Evolutionary conservation across 2,888 invertebrate species (phyloP).

Genomic region (Hetaerina titia): DNA sequence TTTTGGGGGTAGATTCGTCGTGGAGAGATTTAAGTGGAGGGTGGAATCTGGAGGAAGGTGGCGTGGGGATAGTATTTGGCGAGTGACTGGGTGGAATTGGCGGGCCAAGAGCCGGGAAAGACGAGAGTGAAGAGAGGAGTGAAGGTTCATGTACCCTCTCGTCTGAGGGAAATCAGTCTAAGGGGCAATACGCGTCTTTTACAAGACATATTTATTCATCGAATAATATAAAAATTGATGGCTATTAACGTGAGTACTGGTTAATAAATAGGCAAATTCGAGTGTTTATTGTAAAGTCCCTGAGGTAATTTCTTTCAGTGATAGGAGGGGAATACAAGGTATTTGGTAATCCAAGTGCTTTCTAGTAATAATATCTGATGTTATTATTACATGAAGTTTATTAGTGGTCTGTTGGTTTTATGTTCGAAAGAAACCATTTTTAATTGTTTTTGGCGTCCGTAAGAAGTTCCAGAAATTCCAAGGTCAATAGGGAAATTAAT

Average conservation of each 20-base stretch:
- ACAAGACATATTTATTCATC: background rate
- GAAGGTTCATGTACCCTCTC: no score
- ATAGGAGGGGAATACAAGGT: no score
- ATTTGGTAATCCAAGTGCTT: no score
- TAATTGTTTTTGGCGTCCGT: no score
- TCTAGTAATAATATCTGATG: background rate
- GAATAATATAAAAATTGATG: background rate
- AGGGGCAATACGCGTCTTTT: no score
- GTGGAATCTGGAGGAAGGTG: background rate
- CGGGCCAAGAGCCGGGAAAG: background rate
- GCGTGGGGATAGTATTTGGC: background rate
- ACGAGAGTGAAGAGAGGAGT: background rate
- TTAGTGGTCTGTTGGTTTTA: no score
- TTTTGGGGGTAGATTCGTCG: background rate
- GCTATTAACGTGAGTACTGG: background rate
- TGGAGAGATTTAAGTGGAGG: conserved; percentile 2
- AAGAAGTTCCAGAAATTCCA: no score
- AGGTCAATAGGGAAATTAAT: no score
- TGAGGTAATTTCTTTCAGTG: background rate
- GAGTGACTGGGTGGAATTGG: background rate
- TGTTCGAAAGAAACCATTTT: no score
- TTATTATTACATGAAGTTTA: background rate
- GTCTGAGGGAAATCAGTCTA: no score
- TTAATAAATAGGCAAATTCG: background rate
- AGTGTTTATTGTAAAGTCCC: background rate